These are phyloP conservation scores for Mayetiola destructor DNA, from an alignment of 2,888 invertebrate species.

Conservation along the genomic window DNA sequence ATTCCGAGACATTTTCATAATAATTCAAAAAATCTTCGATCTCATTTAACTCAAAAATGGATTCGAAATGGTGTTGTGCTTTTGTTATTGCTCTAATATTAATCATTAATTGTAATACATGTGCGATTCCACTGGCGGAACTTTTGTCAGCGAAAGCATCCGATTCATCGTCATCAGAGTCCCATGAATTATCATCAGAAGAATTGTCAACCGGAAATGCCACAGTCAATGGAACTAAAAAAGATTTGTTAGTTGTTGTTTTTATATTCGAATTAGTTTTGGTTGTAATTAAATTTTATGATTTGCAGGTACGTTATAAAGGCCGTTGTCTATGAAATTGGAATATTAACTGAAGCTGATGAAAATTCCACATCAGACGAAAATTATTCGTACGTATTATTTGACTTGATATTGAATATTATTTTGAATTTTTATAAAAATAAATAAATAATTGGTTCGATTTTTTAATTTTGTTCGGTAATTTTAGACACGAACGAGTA, in stretches of 20 bases:
- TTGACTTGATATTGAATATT: not conserved
- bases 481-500: constrained; percentile 40
- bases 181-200: not conserved
- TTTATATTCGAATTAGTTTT: not conserved
- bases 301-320: constrained; percentile 39
- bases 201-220: not conserved
- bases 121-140: not conserved
- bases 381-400: constrained; percentile 18
- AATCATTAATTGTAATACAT: not conserved
- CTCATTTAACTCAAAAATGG: not conserved
- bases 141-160: not conserved
- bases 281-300: not conserved
- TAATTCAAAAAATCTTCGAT: not conserved
- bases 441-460: too few relatives aligned
- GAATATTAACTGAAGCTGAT: constrained; percentile 41
- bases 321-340: constrained; percentile 45
- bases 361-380: constrained; percentile 34
- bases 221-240: constrained; percentile 2
- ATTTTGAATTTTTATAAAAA: too few relatives aligned
- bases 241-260: constrained; percentile 1
- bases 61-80: not conserved
- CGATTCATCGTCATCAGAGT: not conserved
- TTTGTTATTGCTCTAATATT: not conserved
- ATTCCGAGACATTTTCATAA: too few relatives aligned
- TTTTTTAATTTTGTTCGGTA: not conserved